These are phyloP conservation scores for Urocyon cinereoargenteus DNA, from an alignment of 2,797 vertebrate genomes.

Conservation along the genomic window DNA sequence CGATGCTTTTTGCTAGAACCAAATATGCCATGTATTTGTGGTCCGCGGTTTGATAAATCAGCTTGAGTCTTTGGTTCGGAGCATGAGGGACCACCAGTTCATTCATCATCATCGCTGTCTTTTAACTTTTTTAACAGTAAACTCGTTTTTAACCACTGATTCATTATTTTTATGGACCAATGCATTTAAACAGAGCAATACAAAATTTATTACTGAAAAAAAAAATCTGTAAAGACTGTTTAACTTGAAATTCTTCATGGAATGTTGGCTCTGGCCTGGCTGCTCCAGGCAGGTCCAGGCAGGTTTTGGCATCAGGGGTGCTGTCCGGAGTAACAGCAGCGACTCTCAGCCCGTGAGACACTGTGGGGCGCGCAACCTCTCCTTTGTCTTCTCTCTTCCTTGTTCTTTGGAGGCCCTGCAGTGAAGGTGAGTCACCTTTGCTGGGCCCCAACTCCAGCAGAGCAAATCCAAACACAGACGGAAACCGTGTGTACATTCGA, in stretches of 20 bases:
- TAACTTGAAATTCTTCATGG: not conserved
- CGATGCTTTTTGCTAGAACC: not conserved
- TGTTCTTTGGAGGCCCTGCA: not conserved
- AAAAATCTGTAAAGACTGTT: not conserved
- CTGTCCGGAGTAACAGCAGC: fast-evolving
- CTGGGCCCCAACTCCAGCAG: fast-evolving
- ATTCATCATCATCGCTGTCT: not conserved
- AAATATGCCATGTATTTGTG: fast-evolving
- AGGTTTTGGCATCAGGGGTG: no score
- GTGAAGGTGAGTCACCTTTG: fast-evolving
- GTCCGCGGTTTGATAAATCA: not conserved
- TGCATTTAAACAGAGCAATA: not conserved
- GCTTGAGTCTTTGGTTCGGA: not conserved
- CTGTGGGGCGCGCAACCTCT: fast-evolving
- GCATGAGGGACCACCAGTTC: not conserved
- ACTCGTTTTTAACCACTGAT: not conserved
- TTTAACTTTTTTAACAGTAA: not conserved
- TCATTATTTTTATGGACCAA: not conserved
- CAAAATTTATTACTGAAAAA: not conserved
- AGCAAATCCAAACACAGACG: fast-evolving
- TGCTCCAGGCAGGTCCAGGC: no score
- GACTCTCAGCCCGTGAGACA: fast-evolving
- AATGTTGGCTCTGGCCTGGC: fast-evolving
- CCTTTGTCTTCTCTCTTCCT: not conserved
- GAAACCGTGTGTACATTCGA: fast-evolving